These are phyloP conservation scores for Nymphalis polychloros DNA, from an alignment of 2,888 invertebrate species.

Conservation along the genomic window DNA sequence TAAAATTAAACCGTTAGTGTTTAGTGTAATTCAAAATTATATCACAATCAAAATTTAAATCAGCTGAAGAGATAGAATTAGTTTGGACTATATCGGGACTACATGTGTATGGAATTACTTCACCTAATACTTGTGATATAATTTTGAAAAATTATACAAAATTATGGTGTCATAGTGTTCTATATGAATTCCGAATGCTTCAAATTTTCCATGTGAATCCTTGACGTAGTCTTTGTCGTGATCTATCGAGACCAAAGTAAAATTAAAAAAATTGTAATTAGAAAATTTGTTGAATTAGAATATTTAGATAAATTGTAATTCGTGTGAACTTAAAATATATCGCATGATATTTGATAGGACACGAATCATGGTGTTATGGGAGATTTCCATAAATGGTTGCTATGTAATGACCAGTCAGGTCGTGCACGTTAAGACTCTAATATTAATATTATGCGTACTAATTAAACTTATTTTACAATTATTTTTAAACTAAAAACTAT, in stretches of 20 bases:
- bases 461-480: too few species aligned
- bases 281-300: slow-evolving; percentile 11
- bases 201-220: background rate
- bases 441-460: too few species aligned
- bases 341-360: slow-evolving; percentile 2
- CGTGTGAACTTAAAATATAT: slow-evolving; percentile 21
- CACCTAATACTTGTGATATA: background rate
- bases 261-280: slow-evolving; percentile 13
- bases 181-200: background rate
- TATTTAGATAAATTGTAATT: slow-evolving; percentile 20
- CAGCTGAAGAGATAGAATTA: too few species aligned
- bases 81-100: too few species aligned
- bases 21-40: background rate
- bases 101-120: too few species aligned
- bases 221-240: background rate
- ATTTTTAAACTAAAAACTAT: too few species aligned
- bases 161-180: background rate
- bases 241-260: slow-evolving; percentile 21
- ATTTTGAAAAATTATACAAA: background rate
- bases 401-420: too few species aligned
- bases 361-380: background rate
- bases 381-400: too few species aligned
- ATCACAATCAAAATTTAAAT: background rate
- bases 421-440: too few species aligned
- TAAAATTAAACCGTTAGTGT: background rate